Evolutionary conservation across 2,888 invertebrate species (phyloP).

Genomic region (Bedellia somnulentella): DNA sequence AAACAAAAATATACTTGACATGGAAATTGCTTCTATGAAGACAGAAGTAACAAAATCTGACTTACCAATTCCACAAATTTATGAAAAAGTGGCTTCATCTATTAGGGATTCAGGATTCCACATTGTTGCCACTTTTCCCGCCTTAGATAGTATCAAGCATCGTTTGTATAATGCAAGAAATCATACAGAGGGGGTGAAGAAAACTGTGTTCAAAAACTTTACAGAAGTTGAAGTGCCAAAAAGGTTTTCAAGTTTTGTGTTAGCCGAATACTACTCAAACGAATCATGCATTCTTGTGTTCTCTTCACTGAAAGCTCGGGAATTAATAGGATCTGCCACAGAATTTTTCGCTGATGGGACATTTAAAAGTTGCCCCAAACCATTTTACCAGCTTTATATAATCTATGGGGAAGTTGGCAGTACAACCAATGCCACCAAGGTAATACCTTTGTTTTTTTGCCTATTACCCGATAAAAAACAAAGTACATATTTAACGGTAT

Average conservation of each 20-base stretch:
- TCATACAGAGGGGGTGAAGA: neutral
- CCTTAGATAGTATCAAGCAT: neutral
- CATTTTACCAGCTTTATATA: conserved; percentile 1
- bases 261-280: too few relatives aligned
- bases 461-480: too few relatives aligned
- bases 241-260: neutral
- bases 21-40: too few relatives aligned
- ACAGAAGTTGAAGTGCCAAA: neutral
- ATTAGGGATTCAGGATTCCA: too few relatives aligned
- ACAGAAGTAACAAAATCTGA: too few relatives aligned
- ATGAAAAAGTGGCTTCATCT: too few relatives aligned
- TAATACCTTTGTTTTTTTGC: neutral
- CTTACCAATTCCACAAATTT: too few relatives aligned
- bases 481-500: too few relatives aligned
- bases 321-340: neutral
- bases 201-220: too few relatives aligned
- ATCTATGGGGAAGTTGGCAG: neutral
- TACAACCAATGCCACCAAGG: neutral
- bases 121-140: neutral
- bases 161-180: neutral
- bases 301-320: neutral
- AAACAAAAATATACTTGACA: too few relatives aligned
- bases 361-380: neutral
- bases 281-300: neutral
- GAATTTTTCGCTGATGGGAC: neutral